Base-by-base conservation (phyloP, 2,888 invertebrate species). In the Lasioglossum lativentre region DNA sequence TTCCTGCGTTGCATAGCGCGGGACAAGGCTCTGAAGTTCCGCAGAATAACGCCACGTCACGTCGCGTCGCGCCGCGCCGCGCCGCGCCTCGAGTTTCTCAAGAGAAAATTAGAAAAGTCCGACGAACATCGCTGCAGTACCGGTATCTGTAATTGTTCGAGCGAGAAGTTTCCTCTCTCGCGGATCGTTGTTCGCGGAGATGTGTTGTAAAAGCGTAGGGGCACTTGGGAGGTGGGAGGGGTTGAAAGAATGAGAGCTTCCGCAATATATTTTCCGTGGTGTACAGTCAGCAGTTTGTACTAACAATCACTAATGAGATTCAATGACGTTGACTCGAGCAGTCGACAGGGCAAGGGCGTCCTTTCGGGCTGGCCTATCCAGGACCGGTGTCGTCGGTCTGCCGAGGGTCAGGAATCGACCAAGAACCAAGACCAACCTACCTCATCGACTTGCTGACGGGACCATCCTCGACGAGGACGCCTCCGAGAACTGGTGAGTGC, bases 321-420 rank as follows among this genome's bases (percentile, higher is more conserved):
- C 91, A 93, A 93, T 92, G 91, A 93, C 90, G 92, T 93, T 91
- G 92, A 93, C 91, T 93, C 86, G 91, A 93, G 92, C 93, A 95
- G 94, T 94, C 92, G 97, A 97, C 95, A 96, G 97, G 94, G 97
- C 97, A 83, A 95, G 97, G 92, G 96, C 96, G 89, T 96, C 96
- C 87, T 96, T 97, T 95, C 96, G 96, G 52, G 94, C 94, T 85
- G 94, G 95, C 86, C 90, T 95, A 75, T 93, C 94, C 81, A 93
- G 94, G 82, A 94, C 94, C 80, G 94, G 94, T 75, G 94, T 94
- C 85, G 94, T 94, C 88, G 94, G 94, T 89, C 94, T 94, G 75
- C 91, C 94, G n/a, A 93, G 94, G 83, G 92, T 93, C 90, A 93
- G 94, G 86, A 94, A 91, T 90, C 92, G 94, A 90, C 93, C 95